Evolutionary conservation across 2,797 vertebrate species (phyloP).

Genomic region (Pristis pectinata): DNA sequence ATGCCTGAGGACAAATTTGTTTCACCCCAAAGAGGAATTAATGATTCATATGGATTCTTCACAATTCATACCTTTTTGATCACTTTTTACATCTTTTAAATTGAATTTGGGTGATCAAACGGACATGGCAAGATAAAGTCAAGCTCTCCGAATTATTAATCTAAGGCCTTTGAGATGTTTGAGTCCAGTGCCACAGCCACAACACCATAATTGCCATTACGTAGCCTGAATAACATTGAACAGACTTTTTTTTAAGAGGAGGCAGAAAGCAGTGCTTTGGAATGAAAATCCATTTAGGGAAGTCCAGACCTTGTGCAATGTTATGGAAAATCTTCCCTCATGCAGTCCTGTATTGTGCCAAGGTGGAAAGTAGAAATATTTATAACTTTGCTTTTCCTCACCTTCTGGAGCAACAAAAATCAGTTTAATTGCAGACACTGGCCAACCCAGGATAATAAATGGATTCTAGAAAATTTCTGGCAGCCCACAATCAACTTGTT

Average conservation of each 20-base stretch:
- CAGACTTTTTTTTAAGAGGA: background rate
- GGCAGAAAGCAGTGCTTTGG: background rate
- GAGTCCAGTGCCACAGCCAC: background rate
- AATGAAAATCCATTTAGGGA: background rate
- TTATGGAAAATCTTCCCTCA: background rate
- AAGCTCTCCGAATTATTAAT: background rate
- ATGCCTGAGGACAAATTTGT: too few relatives aligned
- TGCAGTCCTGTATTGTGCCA: background rate
- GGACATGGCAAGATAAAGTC: background rate
- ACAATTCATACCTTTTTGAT: background rate
- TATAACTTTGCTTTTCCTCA: background rate
- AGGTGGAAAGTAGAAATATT: background rate
- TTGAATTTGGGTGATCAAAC: background rate
- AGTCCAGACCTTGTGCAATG: background rate
- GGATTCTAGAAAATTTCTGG: slow-evolving; percentile 27
- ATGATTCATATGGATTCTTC: background rate
- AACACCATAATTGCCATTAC: background rate
- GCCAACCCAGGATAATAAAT: slow-evolving; percentile 25
- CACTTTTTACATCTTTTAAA: background rate
- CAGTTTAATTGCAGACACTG: slow-evolving; percentile 33
- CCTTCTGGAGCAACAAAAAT: slow-evolving; percentile 16
- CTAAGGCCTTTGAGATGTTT: too few relatives aligned
- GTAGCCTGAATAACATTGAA: background rate
- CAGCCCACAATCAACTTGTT: slow-evolving; percentile 37
- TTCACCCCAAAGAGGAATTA: background rate